Conservation (phyloP, 2,113 vertebrate genomes). For the Oryctolagus cuniculus region DNA sequence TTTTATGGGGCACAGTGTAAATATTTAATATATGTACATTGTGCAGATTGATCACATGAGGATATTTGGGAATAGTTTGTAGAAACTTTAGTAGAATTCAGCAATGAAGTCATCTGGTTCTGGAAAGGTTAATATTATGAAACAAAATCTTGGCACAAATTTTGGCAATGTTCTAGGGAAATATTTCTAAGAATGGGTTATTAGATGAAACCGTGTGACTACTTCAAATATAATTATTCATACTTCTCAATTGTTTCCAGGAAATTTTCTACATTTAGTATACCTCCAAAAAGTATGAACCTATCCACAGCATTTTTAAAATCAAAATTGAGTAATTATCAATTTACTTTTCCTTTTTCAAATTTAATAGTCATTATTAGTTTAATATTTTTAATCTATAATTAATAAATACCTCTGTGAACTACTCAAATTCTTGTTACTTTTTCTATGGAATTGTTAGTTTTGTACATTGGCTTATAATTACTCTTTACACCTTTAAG, state of each 20-base stretch:
- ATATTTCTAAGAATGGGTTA: not conserved
- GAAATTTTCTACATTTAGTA: not conserved
- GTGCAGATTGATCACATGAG: no score
- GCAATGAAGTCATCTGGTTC: no score
- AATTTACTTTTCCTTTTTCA: not conserved
- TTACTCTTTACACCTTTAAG: not conserved
- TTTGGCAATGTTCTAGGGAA: not conserved
- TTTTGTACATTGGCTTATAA: not conserved
- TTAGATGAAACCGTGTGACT: not conserved
- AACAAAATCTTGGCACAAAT: not conserved
- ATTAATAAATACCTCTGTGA: not conserved
- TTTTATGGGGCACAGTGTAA: no score
- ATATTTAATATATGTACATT: no score
- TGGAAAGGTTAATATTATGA: not conserved
- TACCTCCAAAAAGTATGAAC: not conserved
- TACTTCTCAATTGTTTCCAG: not conserved
- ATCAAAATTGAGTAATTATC: not conserved
- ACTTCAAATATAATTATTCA: not conserved
- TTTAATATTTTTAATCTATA: not conserved
- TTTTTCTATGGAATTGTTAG: not conserved
- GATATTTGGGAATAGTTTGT: no score
- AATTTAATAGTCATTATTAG: not conserved
- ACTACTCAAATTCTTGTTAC: not conserved
- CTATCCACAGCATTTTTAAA: not conserved
- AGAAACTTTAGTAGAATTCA: no score